These are phyloP conservation scores for Chloebia gouldiae DNA, from an alignment of 2,113 vertebrate genomes.

Conservation along the genomic window DNA sequence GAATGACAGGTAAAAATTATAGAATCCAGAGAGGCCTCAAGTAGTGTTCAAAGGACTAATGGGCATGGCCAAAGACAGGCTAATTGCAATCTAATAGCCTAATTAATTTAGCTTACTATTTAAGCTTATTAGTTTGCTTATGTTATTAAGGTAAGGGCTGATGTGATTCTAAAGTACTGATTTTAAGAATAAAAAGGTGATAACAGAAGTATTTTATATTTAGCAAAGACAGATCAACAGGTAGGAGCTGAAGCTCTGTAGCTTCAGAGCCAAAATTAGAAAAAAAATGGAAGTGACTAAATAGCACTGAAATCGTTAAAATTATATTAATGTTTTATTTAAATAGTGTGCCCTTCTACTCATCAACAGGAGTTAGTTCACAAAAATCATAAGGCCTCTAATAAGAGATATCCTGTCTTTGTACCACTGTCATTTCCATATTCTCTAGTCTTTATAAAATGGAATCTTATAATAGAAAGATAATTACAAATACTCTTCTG, in stretches of 20 bases:
- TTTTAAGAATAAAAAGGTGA: not conserved
- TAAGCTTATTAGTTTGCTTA: constrained; percentile 9
- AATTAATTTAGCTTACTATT: not conserved
- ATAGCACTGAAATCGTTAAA: not conserved
- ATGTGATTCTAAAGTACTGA: not conserved
- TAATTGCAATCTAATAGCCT: not conserved
- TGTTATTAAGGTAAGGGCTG: not conserved
- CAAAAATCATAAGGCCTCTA: not conserved
- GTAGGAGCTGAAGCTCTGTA: not conserved
- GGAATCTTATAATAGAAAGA: not conserved
- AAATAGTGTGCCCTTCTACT: not conserved
- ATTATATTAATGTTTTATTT: not conserved
- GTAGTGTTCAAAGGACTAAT: not conserved
- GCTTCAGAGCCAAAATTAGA: not conserved
- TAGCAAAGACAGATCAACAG: not conserved
- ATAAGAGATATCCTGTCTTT: not conserved
- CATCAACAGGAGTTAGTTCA: not conserved
- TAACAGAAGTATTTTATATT: not conserved
- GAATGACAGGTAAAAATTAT: not conserved
- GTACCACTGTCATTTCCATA: not conserved
- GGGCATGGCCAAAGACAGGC: not conserved
- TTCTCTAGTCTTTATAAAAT: not conserved
- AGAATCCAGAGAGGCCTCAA: not conserved
- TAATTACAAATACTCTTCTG: not conserved
- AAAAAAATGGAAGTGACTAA: not conserved